A percentile compares a stretch with the other conserved stretches of the same genome.
phyloP scores from a whole-genome alignment of 2,113 vertebrate genomes.

The Tragulus kanchil region DNA sequence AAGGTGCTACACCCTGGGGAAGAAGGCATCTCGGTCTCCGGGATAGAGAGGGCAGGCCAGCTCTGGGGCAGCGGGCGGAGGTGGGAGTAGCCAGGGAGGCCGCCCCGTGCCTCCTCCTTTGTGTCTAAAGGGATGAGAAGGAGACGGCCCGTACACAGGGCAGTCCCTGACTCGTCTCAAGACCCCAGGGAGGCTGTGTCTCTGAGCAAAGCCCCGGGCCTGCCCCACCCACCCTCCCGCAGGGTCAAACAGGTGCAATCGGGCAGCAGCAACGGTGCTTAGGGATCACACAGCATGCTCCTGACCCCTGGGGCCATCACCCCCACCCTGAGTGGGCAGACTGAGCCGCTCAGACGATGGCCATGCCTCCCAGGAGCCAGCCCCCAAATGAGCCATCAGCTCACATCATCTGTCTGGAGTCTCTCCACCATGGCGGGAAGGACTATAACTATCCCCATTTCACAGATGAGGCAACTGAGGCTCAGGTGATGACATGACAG shows the following conservation, averaged over 20 bases:
- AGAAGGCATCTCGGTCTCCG: not conserved
- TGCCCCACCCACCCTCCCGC: rapidly evolving
- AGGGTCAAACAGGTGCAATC: not conserved
- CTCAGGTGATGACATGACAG: rapidly evolving
- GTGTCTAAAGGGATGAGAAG: not conserved
- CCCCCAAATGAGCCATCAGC: rapidly evolving
- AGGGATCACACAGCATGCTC: rapidly evolving
- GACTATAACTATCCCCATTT: rapidly evolving
- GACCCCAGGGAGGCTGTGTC: not conserved
- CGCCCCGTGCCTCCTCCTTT: not conserved
- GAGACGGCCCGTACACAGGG: not conserved
- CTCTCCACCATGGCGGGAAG: rapidly evolving
- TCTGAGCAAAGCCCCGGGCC: not conserved
- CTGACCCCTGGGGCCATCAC: not conserved
- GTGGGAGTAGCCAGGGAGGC: too few species aligned
- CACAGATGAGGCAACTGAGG: not conserved
- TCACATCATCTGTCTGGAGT: rapidly evolving
- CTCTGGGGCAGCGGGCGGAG: not conserved
- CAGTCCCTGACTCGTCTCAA: not conserved
- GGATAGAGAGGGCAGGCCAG: not conserved
- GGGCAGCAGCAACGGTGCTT: not conserved
- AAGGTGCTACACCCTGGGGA: not conserved
- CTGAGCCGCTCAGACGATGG: rapidly evolving
- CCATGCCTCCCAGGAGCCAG: rapidly evolving
- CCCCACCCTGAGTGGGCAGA: rapidly evolving